These are phyloP conservation scores for Nothoprocta pentlandii DNA, from an alignment of 2,113 vertebrate species.

Conservation along the genomic window DNA sequence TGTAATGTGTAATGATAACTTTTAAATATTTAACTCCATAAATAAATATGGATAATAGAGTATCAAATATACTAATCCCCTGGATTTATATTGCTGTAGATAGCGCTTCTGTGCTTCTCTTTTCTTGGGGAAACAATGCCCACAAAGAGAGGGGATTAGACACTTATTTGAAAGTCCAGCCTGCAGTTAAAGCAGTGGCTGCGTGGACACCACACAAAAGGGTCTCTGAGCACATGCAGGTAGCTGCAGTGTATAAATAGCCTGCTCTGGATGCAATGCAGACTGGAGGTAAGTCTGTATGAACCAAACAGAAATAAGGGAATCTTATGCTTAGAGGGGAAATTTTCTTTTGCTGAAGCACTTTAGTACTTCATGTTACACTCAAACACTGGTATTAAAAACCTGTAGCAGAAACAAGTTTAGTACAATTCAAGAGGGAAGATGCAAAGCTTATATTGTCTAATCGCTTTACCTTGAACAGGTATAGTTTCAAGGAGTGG, in stretches of 20 bases:
- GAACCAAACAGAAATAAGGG: neutral
- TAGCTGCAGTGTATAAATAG: neutral
- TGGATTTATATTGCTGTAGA: neutral
- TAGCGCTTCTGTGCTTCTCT: neutral
- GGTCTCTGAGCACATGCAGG: neutral
- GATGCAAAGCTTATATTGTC: accelerated
- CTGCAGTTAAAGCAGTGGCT: neutral
- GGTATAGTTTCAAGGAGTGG: conserved; percentile 92
- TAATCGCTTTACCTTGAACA: conserved; percentile 48
- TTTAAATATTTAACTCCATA: neutral
- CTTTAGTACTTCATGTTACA: neutral
- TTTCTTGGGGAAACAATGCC: neutral
- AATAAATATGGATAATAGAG: neutral
- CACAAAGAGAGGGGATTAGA: neutral
- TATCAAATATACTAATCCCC: neutral
- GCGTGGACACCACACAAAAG: neutral
- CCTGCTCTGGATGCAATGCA: neutral
- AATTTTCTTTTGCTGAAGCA: neutral
- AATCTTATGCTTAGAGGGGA: neutral
- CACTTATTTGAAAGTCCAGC: neutral
- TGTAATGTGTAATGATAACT: neutral
- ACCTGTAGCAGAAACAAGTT: neutral
- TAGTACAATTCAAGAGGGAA: neutral
- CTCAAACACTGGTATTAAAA: neutral
- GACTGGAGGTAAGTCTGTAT: neutral